Evolutionary conservation across 2,888 invertebrate species (phyloP), one percentile per base, ranked within the genome.

Genomic region (Athrips mouffetella): DNA sequence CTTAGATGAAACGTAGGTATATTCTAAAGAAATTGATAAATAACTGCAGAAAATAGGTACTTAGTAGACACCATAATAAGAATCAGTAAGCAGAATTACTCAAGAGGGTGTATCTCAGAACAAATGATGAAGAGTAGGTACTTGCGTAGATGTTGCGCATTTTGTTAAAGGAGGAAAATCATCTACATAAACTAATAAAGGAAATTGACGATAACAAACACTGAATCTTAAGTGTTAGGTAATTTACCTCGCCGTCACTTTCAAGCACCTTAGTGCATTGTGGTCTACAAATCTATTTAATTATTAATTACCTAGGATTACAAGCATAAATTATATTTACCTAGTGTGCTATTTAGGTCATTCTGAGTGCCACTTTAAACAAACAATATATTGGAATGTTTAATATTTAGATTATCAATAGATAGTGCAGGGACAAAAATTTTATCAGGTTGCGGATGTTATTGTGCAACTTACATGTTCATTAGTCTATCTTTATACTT

Each of bases 341-440:
- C 37, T 11, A 37, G 37, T 35, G 35, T 47, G 50, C 51, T 56
- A 67, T 62, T 60, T 59, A 66, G 66, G 68, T 67, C 64, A 59
- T 35, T 8, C 51, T 15, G 37, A 63, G 55, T 51, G 57, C 49
- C 51, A 54, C 63, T 66, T 57, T 47, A 50, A 58, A 53, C 50
- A 50, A 48, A 48, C 33, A 37, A 47, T 50, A 39, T 25, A 37
- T 42, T 37, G 51, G 48, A 48, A 51, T 51, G 45, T 45, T 44
- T 33, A 51, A 50, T 50, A 47, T 47, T 39, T 44, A 45, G 45
- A 45, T 49, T 31, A 49, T 37, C 15, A 21, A 29, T 42, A 10
- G 42, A 42, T 29, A 42, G 2, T 29, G 29, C 25, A 42, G 42
- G 42, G 29, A 21, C 42, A 42, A 29, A 18, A 10, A 18, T 6